These are phyloP conservation scores for Notoglanidium macrostoma DNA, from an alignment of 2,797 vertebrate species.

Conservation along the genomic window DNA sequence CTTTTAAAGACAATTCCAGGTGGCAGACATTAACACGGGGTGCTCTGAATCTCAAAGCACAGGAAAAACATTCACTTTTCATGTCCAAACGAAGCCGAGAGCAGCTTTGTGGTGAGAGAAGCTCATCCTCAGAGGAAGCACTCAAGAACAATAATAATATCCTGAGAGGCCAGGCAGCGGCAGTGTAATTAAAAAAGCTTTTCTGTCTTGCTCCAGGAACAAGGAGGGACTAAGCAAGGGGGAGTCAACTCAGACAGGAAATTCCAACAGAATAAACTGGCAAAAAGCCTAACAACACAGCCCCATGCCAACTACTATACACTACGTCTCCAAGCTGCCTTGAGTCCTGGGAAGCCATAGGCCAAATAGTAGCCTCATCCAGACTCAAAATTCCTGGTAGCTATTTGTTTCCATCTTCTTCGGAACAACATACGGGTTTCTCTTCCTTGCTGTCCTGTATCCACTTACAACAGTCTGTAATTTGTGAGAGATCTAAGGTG, in stretches of 20 bases:
- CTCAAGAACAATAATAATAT: slow-evolving; percentile 89
- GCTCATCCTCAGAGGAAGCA: slow-evolving; percentile 86
- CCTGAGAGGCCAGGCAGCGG: slow-evolving; percentile 80
- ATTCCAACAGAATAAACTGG: slow-evolving; percentile 89
- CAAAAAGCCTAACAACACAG: slow-evolving; percentile 81
- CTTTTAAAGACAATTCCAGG: slow-evolving; percentile 72
- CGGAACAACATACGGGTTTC: slow-evolving; percentile 53
- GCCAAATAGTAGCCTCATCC: slow-evolving; percentile 61
- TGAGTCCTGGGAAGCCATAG: slow-evolving; percentile 64
- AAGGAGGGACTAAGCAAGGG: slow-evolving; percentile 63
- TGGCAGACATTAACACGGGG: slow-evolving; percentile 67
- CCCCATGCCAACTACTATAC: slow-evolving; percentile 72
- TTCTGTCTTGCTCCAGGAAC: slow-evolving; percentile 74
- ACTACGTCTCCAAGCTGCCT: slow-evolving; percentile 67
- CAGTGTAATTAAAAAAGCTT: slow-evolving; percentile 84
- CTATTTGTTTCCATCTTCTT: slow-evolving; percentile 55
- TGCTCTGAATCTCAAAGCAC: slow-evolving; percentile 46
- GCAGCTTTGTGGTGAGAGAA: slow-evolving; percentile 72
- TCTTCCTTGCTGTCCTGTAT: not conserved
- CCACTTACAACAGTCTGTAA: not conserved
- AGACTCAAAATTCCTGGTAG: slow-evolving; percentile 61
- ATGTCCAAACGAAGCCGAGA: slow-evolving; percentile 70
- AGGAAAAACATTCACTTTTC: slow-evolving; percentile 71
- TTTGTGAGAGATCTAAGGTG: not conserved
- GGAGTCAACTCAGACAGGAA: slow-evolving; percentile 88